Evolutionary conservation across 2,113 vertebrate genomes (phyloP), one percentile per base, ranked within the genome.

Genomic region (Pica pica): DNA sequence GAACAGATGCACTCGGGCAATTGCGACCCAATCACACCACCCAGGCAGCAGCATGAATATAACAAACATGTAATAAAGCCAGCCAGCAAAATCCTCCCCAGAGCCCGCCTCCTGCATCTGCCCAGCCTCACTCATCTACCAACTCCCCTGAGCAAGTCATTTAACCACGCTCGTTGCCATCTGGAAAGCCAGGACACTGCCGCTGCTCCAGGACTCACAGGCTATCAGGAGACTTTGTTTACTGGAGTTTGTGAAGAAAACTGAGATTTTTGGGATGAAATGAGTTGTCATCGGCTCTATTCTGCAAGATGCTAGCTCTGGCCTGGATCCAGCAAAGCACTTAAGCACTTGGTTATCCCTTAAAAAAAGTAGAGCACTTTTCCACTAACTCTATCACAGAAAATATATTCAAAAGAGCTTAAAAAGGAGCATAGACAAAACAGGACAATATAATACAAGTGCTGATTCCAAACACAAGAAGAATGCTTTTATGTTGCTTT

Each of bases 261-360:
- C 92, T 88, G 92, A 69, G 79, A 95, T 94, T 87, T 71, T 52
- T 8, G 83, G 89, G 87, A 93, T 87, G 35, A 75, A 91, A 35
- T 82, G 70, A 95, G 92, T 77, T 91, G 85, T 95, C 79, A 77
- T 5, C 52, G 6, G 75, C 90, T 94, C 93, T 41, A 18, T 87
- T 79, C 84, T 83, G 67, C 71, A 92, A 93, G 93, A 90, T 81
- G 87, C 84, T 91, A 55, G 71, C 85, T 92, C 94, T 94, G 92
- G 94, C 90, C 71, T 39, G 52, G 46, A 90, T 80, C 94, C 94
- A 96, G 76, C 26, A 95, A 71, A 84, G 85, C 88, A 83, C 83
- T 95, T 89, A 77, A 81, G 64, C 71, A 80, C 87, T 75, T 11
- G 8, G 44, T 67, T 90, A 92, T 52, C 71, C 85, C 76, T 85